A percentile compares a stretch with the other conserved stretches of the same genome.
Conservation (phyloP, 2,888 invertebrate species). For the Therioaphis trifolii region DNA sequence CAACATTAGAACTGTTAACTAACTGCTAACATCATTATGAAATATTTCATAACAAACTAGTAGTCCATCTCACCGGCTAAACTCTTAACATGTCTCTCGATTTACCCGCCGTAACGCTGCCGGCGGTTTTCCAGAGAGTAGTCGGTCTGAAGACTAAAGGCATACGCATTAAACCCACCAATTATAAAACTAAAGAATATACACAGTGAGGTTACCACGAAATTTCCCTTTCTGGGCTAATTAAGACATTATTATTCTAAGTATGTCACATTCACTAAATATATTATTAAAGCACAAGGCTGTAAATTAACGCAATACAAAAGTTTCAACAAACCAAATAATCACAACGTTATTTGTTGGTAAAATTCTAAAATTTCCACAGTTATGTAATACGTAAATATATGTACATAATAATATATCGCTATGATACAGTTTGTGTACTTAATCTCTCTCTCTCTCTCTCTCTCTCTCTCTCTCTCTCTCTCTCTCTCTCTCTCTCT, state of each 20-base stretch:
- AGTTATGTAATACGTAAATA: too few relatives aligned
- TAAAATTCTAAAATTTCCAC: neutral
- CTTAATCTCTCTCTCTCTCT: too few relatives aligned
- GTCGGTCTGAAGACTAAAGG: neutral
- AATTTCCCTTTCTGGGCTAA: neutral
- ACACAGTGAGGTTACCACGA: neutral
- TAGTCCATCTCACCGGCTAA: neutral
- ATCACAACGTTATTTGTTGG: neutral
- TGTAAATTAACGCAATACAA: neutral
- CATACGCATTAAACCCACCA: neutral
- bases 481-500: neutral
- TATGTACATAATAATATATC: too few relatives aligned
- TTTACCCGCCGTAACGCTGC: neutral
- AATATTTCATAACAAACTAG: slow-evolving; percentile 1
- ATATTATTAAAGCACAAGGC: neutral
- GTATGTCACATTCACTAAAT: slow-evolving; percentile 5
- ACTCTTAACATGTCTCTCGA: neutral
- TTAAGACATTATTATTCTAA: slow-evolving; percentile 21
- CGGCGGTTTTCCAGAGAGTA: neutral
- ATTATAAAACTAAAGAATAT: slow-evolving; percentile 15
- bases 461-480: neutral
- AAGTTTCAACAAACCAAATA: slow-evolving; percentile 22
- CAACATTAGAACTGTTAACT: neutral
- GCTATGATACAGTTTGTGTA: too few relatives aligned
- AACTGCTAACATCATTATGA: neutral